A percentile compares a stretch with the other conserved stretches of the same genome.
Conservation (phyloP, 1,140 invertebrate genomes). For the Diachasma alloeum region DNA sequence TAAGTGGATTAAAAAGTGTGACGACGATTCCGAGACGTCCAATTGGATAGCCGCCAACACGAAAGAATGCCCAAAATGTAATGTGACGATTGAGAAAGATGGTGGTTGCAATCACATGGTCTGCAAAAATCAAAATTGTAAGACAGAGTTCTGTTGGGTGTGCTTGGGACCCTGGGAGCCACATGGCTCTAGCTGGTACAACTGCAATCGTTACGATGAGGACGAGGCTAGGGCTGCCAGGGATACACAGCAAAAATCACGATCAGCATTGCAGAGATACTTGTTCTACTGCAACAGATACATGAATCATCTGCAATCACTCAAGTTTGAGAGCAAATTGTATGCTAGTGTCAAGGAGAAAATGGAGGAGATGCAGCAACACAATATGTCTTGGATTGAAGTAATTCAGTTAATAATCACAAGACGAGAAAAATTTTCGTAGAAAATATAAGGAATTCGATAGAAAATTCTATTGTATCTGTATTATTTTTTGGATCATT, state of each 20-base stretch:
- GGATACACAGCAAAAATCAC: conserved; percentile 94
- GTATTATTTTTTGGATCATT: no score
- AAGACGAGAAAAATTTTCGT: no score
- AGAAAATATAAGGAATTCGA: no score
- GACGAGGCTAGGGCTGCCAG: conserved; percentile 95
- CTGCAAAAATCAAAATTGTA: conserved; percentile 98
- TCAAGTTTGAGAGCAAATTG: conserved; percentile 97
- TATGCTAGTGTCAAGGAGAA: conserved; percentile 95
- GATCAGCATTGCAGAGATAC: conserved; percentile 91
- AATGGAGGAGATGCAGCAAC: conserved; percentile 99
- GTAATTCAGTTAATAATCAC: no score
- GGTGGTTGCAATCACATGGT: conserved; percentile 99
- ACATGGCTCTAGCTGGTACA: conserved; percentile 98
- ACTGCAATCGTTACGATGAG: conserved; percentile 98
- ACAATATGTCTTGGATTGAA: conserved; percentile 99
- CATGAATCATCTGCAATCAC: conserved; percentile 99
- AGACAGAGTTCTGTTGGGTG: conserved; percentile 99
- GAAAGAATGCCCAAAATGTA: conserved; percentile 98
- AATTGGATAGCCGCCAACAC: conserved; percentile 99
- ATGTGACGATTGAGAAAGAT: conserved; percentile 98
- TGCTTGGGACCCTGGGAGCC: conserved; percentile 99
- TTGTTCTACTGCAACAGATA: conserved; percentile 99
- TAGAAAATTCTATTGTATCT: no score
- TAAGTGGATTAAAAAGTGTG: conserved; percentile 99
- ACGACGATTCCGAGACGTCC: conserved; percentile 98